Conservation (phyloP, 2,888 invertebrate genomes). For the Diplazon laetatorius region DNA sequence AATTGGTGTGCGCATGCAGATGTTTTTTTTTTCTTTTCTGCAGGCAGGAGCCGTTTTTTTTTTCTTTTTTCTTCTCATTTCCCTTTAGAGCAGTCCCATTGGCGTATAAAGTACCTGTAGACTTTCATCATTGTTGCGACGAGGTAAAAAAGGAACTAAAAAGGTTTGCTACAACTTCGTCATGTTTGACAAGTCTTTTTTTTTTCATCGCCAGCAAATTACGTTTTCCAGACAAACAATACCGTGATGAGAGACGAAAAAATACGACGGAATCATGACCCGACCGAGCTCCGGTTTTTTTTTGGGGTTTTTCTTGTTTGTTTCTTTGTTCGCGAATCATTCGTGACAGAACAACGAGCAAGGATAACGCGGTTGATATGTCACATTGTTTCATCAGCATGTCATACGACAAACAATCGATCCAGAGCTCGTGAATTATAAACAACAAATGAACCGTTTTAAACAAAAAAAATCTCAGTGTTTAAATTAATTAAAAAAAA, state of each 20-base stretch:
- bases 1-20: constrained; percentile 10
- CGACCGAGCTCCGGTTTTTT: too few species aligned
- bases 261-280: neutral
- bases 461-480: neutral
- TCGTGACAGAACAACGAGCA: constrained; percentile 40
- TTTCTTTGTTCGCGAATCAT: too few species aligned
- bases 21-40: constrained; percentile 13
- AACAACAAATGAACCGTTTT: neutral
- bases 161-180: neutral
- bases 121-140: constrained; percentile 81
- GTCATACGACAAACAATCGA: neutral
- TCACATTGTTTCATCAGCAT: constrained; percentile 48
- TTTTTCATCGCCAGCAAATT: neutral
- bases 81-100: constrained; percentile 38
- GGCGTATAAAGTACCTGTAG: constrained; percentile 71
- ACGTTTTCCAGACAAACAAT: neutral
- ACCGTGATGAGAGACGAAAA: neutral
- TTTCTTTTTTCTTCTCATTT: constrained; percentile 1
- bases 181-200: neutral
- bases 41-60: constrained; percentile 25
- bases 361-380: constrained; percentile 49
- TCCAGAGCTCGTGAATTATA: constrained; percentile 11
- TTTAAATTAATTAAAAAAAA: neutral
- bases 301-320: too few species aligned
- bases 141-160: constrained; percentile 69